Evolutionary conservation across 2,888 invertebrate species (phyloP).

Genomic region (Parnassius orleans): DNA sequence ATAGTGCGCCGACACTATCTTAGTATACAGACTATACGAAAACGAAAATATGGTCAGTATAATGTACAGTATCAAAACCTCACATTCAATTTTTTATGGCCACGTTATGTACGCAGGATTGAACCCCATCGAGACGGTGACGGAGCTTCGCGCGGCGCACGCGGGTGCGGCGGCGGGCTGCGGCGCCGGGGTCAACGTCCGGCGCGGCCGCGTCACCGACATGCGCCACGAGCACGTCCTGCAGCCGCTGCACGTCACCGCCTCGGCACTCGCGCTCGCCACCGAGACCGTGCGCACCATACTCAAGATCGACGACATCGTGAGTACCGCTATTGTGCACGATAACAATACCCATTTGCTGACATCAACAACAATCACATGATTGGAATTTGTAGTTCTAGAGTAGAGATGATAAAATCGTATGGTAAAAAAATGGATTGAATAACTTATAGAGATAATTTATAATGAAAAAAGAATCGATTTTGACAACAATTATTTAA

Average conservation of each 20-base stretch:
- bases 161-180: slow-evolving; percentile 84
- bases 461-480: too few relatives aligned
- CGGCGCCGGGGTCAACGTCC: slow-evolving; percentile 97
- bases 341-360: too few relatives aligned
- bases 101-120: slow-evolving; percentile 80
- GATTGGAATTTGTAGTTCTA: too few relatives aligned
- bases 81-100: too few relatives aligned
- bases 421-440: too few relatives aligned
- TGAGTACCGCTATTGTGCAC: slow-evolving; percentile 75
- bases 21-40: background rate
- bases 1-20: background rate
- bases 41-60: too few relatives aligned
- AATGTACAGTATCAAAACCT: too few relatives aligned
- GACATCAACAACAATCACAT: too few relatives aligned
- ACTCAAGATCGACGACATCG: slow-evolving; percentile 99
- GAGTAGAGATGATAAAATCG: too few relatives aligned
- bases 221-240: slow-evolving; percentile 98
- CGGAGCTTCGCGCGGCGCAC: slow-evolving; percentile 96
- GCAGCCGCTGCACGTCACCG: slow-evolving; percentile 97
- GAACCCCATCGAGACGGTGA: slow-evolving; percentile 97
- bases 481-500: too few relatives aligned
- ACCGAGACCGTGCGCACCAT: slow-evolving; percentile 98
- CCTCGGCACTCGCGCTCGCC: slow-evolving; percentile 95
- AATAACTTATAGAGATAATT: too few relatives aligned
- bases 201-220: slow-evolving; percentile 97